Base-by-base conservation (phyloP, 2,888 invertebrate species). In the Danaus chrysippus region DNA sequence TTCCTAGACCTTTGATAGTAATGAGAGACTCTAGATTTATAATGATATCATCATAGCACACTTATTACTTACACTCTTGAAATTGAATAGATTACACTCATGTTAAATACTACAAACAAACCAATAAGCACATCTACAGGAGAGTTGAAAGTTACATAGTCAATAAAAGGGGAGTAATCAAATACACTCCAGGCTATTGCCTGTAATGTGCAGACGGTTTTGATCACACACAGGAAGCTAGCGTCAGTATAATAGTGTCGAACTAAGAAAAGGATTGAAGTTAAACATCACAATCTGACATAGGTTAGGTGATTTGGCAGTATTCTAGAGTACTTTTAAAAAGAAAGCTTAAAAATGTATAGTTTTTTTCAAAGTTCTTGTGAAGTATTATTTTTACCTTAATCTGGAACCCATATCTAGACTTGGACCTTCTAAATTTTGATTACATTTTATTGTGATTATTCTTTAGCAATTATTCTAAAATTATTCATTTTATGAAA, bases 361-460 rank as follows among this genome's bases (percentile, higher is more conserved):
- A 49, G 11, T 17, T 10, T 42, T n/a, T 56, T 13, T 12, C 44
- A 44, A 52, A 15, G 10, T 52, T 52, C 41, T 19, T 41, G 17
- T 42, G 34, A 42, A 17, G 23, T n/a, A 43, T 17, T 15, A 43
- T 44, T 42, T 70, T 78, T 84, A 88, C 89, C 89, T 84, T 78
- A 89, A 74, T 84, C 89, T 85, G 83, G 89, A 89, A 86, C 89
- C 88, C 89, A 89, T 89, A 78, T 83, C 85, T 86, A 81, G 78
- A 86, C 82, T 84, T 87, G 85, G 82, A 83, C 68, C 72, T 77
- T 72, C 72, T 68, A 66, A 77, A 76, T 81, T 82, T 78, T 75
- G 76, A 76, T 84, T 82, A 84, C 82, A 83, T 83, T 72, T 84
- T 87, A 81, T 66, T 61, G 19, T 53, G 54, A 55, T 49, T 62